Conservation (phyloP, 2,888 invertebrate genomes). For the Watsonalla binaria region DNA sequence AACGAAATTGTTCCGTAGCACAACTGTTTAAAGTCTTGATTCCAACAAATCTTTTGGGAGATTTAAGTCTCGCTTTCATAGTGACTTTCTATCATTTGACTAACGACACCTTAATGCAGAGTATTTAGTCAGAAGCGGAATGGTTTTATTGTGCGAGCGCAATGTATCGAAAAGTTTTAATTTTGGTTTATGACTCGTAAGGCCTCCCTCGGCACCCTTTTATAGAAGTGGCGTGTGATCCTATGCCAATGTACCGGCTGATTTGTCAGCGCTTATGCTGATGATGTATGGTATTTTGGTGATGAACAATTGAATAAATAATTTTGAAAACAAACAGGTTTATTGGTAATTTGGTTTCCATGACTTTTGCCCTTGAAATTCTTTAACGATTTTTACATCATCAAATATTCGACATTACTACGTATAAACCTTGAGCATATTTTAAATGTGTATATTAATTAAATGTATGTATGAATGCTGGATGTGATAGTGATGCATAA, state of each 20-base stretch:
- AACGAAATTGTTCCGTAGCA: constrained; percentile 15
- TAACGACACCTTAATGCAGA: constrained; percentile 74
- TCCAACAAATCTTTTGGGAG: constrained; percentile 7
- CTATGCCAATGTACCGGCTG: background rate
- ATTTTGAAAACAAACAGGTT: too few species aligned
- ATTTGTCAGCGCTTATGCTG: background rate
- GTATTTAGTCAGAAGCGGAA: constrained; percentile 70
- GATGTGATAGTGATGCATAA: too few species aligned
- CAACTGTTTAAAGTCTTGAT: constrained; percentile 12
- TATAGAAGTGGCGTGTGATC: constrained; percentile 6
- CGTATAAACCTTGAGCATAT: too few species aligned
- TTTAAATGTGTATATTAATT: too few species aligned
- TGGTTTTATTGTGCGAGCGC: constrained; percentile 65
- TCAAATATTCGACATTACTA: too few species aligned
- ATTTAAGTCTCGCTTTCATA: constrained; percentile 22
- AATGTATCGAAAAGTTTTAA: constrained; percentile 77
- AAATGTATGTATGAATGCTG: too few species aligned
- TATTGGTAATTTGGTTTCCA: too few species aligned
- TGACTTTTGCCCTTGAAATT: too few species aligned
- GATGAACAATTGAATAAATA: background rate
- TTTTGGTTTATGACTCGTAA: constrained; percentile 70
- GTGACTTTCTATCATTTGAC: constrained; percentile 52
- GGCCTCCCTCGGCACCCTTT: constrained; percentile 44
- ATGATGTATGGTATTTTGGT: background rate
- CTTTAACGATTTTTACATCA: too few species aligned